A percentile compares a stretch with the other conserved stretches of the same genome.
These are phyloP conservation scores for Patiria miniata DNA, from an alignment of 35 echinoderm and acorn worm species.

Conservation along the genomic window DNA sequence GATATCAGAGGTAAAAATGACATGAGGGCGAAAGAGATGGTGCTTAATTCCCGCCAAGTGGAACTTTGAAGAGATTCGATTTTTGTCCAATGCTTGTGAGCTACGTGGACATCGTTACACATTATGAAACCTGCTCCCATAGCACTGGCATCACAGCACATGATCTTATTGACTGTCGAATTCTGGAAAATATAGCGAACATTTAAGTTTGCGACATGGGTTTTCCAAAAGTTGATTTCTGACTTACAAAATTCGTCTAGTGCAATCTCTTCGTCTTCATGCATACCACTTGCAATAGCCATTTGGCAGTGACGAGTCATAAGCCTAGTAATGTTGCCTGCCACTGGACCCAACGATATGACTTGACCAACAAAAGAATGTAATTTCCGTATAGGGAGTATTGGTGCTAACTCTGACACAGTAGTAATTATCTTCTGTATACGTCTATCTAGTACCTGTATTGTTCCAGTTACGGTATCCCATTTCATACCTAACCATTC, in stretches of 20 bases:
- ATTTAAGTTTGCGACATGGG: neutral
- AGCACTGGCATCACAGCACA: conserved; percentile 1
- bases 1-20: neutral
- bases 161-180: neutral
- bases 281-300: neutral
- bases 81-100: neutral
- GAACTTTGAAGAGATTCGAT: neutral
- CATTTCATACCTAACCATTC: conserved; percentile 18
- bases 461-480: neutral
- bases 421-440: neutral
- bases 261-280: neutral
- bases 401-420: neutral
- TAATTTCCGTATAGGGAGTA: neutral
- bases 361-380: conserved; percentile 11
- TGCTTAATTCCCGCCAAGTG: neutral
- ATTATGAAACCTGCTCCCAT: neutral
- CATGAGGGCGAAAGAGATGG: neutral
- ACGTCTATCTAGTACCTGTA: neutral
- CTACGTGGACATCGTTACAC: neutral
- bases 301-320: neutral
- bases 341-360: neutral
- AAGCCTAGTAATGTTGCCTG: neutral
- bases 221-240: neutral
- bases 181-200: neutral
- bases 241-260: neutral